Conservation (phyloP, 2,113 vertebrate species). For the Anguilla japonica region DNA sequence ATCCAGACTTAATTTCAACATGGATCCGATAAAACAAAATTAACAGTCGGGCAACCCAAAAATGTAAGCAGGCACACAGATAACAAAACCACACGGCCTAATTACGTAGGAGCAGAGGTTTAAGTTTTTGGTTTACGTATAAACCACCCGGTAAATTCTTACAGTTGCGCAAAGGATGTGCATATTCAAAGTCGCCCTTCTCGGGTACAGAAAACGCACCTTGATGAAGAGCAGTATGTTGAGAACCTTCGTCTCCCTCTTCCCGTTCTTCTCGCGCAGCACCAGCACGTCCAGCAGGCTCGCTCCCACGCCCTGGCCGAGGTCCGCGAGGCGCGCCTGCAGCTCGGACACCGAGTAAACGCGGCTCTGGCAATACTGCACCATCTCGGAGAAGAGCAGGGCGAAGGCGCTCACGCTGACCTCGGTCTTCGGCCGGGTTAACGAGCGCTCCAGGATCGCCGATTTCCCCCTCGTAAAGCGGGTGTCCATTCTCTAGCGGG, state of each 20-base stretch:
- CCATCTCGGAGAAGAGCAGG: slow-evolving; percentile 90
- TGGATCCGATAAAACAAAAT: neutral
- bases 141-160: too few relatives aligned
- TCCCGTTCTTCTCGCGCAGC: slow-evolving; percentile 82
- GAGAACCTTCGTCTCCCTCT: slow-evolving; percentile 87
- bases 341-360: slow-evolving; percentile 92
- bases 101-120: too few relatives aligned
- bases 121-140: too few relatives aligned
- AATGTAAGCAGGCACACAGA: neutral
- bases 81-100: too few relatives aligned
- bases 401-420: slow-evolving; percentile 87
- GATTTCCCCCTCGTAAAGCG: slow-evolving; percentile 90
- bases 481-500: slow-evolving; percentile 74
- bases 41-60: neutral
- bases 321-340: slow-evolving; percentile 80
- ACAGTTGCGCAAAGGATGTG: too few relatives aligned
- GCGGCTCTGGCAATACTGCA: slow-evolving; percentile 92
- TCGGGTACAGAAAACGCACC: slow-evolving; percentile 39
- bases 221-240: slow-evolving; percentile 82
- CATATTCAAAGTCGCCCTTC: too few relatives aligned
- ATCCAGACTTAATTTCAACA: neutral
- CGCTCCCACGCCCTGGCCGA: slow-evolving; percentile 86
- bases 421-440: slow-evolving; percentile 82
- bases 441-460: slow-evolving; percentile 80
- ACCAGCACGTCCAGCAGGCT: slow-evolving; percentile 86